A percentile compares a stretch with the other conserved stretches of the same genome.
phyloP scores from a whole-genome alignment of 2,888 invertebrate genomes.

The Drosophila emarginata region DNA sequence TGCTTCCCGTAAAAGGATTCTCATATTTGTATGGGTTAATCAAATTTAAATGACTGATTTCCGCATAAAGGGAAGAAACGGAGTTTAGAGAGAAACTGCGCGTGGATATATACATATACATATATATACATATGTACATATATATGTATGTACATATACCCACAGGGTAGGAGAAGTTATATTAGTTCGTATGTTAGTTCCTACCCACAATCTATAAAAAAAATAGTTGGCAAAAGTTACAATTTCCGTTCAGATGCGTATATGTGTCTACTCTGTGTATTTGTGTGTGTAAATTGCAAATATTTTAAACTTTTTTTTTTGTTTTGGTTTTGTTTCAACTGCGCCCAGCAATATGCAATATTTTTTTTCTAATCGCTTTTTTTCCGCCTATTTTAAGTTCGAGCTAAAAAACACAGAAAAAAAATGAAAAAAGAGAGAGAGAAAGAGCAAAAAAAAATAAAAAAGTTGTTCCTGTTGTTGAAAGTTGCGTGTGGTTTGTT shows the following conservation, averaged over 20 bases:
- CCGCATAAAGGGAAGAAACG: not conserved
- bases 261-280: constrained; percentile 6
- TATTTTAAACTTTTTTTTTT: constrained; percentile 65
- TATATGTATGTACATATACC: too few species aligned
- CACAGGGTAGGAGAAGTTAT: too few species aligned
- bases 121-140: too few species aligned
- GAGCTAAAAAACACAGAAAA: not conserved
- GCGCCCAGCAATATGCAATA: constrained; percentile 47
- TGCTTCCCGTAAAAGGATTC: not conserved
- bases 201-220: constrained; percentile 4
- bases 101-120: too few species aligned
- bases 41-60: constrained; percentile 16
- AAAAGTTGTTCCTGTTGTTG: constrained; percentile 23
- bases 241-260: constrained; percentile 23
- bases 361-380: constrained; percentile 53
- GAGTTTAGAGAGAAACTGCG: too few species aligned
- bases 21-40: not conserved
- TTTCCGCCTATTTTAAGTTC: constrained; percentile 45
- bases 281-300: constrained; percentile 21
- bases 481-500: constrained; percentile 70
- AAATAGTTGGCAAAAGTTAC: not conserved
- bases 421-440: too few species aligned
- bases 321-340: constrained; percentile 12
- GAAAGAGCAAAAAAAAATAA: not conserved
- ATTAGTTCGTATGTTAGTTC: not conserved